Evolutionary conservation across 2,888 invertebrate species (phyloP).

Genomic region (Eristalis arbustorum): DNA sequence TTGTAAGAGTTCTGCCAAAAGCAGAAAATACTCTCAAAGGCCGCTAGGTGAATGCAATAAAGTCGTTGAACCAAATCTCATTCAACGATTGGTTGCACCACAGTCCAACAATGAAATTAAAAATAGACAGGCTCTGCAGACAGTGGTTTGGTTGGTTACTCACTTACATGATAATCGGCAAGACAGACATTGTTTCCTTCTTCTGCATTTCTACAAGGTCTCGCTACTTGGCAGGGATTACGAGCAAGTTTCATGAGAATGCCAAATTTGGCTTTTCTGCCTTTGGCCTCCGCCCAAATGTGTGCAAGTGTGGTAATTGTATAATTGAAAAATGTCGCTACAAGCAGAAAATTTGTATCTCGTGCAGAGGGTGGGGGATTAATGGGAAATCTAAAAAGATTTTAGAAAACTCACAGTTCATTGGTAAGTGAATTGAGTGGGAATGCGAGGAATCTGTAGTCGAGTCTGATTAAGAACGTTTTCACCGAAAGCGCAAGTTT

Average conservation of each 20-base stretch:
- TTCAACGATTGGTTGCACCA: conserved; percentile 46
- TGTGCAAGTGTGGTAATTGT: neutral
- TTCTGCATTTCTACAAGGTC: neutral
- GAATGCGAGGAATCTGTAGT: too few species aligned
- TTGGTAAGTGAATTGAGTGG: neutral
- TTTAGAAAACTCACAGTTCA: too few species aligned
- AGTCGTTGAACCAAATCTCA: conserved; percentile 27
- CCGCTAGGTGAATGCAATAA: conserved; percentile 50
- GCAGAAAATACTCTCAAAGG: conserved; percentile 22
- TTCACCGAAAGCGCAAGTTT: too few species aligned
- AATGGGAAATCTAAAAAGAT: neutral
- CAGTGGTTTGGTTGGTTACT: neutral
- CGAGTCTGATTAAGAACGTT: too few species aligned
- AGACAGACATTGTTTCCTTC: neutral
- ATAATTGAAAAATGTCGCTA: neutral
- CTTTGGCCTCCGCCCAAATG: neutral
- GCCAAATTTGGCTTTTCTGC: neutral
- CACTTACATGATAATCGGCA: neutral
- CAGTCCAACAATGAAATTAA: conserved; percentile 28
- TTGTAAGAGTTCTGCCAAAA: conserved; percentile 2
- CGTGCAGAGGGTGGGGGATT: neutral
- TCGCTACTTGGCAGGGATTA: neutral
- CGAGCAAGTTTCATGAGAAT: neutral
- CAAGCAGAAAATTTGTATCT: neutral
- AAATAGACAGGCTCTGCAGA: conserved; percentile 6